phyloP scores from a whole-genome alignment of 2,113 vertebrate genomes.

The Coreoperca whiteheadi region DNA sequence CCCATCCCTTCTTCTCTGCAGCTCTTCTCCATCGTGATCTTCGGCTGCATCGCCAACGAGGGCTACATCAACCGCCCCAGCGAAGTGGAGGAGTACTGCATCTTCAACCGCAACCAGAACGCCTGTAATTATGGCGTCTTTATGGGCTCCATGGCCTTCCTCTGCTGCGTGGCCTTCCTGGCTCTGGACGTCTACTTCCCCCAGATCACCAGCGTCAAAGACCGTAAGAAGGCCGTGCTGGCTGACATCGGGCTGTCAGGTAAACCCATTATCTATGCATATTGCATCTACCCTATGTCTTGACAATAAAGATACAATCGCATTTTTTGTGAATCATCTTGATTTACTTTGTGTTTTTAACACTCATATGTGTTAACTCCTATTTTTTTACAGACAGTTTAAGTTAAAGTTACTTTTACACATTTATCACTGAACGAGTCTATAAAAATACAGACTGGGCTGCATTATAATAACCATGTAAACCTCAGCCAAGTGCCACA shows the following conservation, averaged over 20 bases:
- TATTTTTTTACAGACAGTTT: background rate
- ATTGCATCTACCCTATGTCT: background rate
- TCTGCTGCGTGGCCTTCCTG: constrained; percentile 94
- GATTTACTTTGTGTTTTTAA: background rate
- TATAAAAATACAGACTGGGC: background rate
- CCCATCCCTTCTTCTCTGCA: constrained; percentile 56
- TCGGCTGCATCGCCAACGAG: constrained; percentile 96
- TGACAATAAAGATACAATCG: background rate
- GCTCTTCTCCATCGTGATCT: constrained; percentile 97
- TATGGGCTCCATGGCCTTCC: constrained; percentile 94
- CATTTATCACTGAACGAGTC: background rate
- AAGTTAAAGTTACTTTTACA: background rate
- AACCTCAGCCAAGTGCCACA: background rate
- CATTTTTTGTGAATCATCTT: background rate
- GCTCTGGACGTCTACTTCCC: constrained; percentile 96
- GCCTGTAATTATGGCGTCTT: constrained; percentile 95
- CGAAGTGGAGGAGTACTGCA: constrained; percentile 89
- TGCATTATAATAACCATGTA: background rate
- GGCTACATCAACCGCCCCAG: constrained; percentile 90
- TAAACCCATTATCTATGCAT: constrained; percentile 68
- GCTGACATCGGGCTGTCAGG: constrained; percentile 93
- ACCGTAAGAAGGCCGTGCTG: constrained; percentile 96
- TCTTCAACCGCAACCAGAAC: constrained; percentile 95
- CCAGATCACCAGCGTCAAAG: constrained; percentile 98
- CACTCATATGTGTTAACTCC: background rate